A percentile compares a stretch with the other conserved stretches of the same genome.
phyloP scores from a whole-genome alignment of 2,113 vertebrate genomes.

The Chascanopsetta lugubris region DNA sequence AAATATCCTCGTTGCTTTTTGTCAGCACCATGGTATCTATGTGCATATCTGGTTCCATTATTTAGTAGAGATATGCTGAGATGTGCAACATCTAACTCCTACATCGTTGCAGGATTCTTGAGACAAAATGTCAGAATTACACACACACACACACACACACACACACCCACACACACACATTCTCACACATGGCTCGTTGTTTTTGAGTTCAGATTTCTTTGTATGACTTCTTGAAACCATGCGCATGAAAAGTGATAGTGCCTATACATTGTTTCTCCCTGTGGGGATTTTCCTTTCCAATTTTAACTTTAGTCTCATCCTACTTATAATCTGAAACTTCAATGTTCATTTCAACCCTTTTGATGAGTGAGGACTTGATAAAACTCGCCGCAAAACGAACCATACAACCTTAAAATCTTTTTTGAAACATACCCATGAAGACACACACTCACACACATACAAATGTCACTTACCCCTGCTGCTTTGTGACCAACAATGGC shows the following conservation, averaged over 20 bases:
- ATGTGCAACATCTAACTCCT: constrained; percentile 8
- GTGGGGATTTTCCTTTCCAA: too few relatives aligned
- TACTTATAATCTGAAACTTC: too few relatives aligned
- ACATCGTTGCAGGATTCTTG: background rate
- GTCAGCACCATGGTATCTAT: constrained; percentile 12
- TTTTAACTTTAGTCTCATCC: too few relatives aligned
- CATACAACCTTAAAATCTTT: background rate
- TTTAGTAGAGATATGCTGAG: constrained; percentile 22
- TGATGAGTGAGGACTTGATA: too few relatives aligned
- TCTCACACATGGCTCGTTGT: constrained; percentile 1
- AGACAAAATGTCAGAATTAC: constrained; percentile 1
- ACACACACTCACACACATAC: constrained; percentile 4
- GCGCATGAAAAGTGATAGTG: too few relatives aligned
- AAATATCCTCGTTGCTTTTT: constrained; percentile 22
- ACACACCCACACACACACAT: background rate
- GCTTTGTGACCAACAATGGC: constrained; percentile 30
- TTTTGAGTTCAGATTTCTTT: too few relatives aligned
- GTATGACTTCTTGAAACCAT: too few relatives aligned
- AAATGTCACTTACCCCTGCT: constrained; percentile 12
- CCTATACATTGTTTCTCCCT: too few relatives aligned
- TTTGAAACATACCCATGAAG: background rate
- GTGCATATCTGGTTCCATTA: constrained; percentile 18
- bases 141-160: constrained; percentile 6
- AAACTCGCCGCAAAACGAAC: too few relatives aligned
- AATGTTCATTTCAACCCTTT: too few relatives aligned